These are phyloP conservation scores for Heterocephalus glaber DNA, from an alignment of 2,113 vertebrate genomes.

Conservation along the genomic window DNA sequence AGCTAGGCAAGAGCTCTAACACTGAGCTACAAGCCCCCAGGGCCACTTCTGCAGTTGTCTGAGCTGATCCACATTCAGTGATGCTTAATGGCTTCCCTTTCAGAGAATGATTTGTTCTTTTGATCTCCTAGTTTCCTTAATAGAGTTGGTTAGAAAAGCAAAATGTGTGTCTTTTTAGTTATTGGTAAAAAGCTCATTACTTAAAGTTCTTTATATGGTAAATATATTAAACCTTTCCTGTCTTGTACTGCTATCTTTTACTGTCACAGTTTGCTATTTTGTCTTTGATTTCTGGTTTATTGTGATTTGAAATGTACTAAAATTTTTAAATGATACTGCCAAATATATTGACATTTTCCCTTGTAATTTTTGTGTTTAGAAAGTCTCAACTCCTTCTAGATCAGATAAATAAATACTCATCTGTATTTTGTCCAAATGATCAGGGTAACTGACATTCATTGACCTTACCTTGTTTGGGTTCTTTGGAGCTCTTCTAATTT, in stretches of 20 bases:
- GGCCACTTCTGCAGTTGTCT: not conserved
- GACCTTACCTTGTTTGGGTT: not conserved
- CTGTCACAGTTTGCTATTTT: conserved; percentile 36
- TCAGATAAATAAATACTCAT: not conserved
- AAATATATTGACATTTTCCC: conserved; percentile 27
- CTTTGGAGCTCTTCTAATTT: not conserved
- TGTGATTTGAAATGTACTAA: conserved; percentile 44
- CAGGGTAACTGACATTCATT: not conserved
- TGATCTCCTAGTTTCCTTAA: not conserved
- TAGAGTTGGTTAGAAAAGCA: conserved; percentile 47
- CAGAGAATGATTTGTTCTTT: conserved; percentile 37
- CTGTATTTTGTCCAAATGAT: not conserved
- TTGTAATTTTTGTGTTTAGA: conserved; percentile 45
- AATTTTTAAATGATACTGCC: conserved; percentile 42
- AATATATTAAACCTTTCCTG: conserved; percentile 50
- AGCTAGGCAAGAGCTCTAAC: not conserved
- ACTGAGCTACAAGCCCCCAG: not conserved
- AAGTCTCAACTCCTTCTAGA: conserved; percentile 25
- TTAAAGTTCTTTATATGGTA: conserved; percentile 53
- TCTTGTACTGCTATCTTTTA: conserved; percentile 16
- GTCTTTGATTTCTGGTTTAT: conserved; percentile 48
- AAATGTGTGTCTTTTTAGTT: conserved; percentile 46
- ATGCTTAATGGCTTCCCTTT: conserved; percentile 50
- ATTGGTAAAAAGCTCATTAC: conserved; percentile 36
- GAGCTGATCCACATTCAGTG: conserved; percentile 36